Percentiles rank a stretch among this genome's conserved stretches.
These are phyloP conservation scores for Trypoxylon attenuatum DNA, from an alignment of 2,888 invertebrate genomes.

Conservation along the genomic window DNA sequence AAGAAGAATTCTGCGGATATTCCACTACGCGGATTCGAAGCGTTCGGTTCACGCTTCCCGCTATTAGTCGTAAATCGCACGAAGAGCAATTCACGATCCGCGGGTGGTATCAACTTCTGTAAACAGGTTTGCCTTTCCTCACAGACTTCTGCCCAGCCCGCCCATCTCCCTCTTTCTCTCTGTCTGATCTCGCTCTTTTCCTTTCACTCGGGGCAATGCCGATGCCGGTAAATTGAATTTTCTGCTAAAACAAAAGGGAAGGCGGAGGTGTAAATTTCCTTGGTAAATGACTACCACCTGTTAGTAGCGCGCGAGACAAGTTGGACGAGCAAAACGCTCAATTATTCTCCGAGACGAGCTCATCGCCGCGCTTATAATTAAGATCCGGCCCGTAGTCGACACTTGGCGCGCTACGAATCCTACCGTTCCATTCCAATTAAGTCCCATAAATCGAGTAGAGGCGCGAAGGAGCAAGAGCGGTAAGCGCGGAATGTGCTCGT, in stretches of 20 bases:
- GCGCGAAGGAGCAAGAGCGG: too few relatives aligned
- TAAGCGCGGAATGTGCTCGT: too few relatives aligned
- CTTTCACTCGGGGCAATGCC: not conserved
- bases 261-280: slow-evolving; percentile 33
- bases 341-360: not conserved
- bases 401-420: too few relatives aligned
- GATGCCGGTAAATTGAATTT: slow-evolving; percentile 49
- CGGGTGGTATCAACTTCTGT: slow-evolving; percentile 55
- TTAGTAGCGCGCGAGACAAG: not conserved
- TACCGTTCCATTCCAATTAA: too few relatives aligned
- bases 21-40: slow-evolving; percentile 12
- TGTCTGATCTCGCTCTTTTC: slow-evolving; percentile 7
- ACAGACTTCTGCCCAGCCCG: too few relatives aligned
- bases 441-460: too few relatives aligned
- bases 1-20: not conserved
- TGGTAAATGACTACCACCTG: slow-evolving; percentile 14
- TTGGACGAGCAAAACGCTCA: not conserved
- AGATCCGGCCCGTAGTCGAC: not conserved
- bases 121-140: slow-evolving; percentile 50
- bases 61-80: slow-evolving; percentile 55
- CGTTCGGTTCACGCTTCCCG: slow-evolving; percentile 55
- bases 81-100: slow-evolving; percentile 51
- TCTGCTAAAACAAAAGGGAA: slow-evolving; percentile 45
- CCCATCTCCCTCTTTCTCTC: slow-evolving; percentile 36
- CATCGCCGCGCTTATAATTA: not conserved